Evolutionary conservation across 2,113 vertebrate species (phyloP).

Genomic region (Catagonus wagneri): DNA sequence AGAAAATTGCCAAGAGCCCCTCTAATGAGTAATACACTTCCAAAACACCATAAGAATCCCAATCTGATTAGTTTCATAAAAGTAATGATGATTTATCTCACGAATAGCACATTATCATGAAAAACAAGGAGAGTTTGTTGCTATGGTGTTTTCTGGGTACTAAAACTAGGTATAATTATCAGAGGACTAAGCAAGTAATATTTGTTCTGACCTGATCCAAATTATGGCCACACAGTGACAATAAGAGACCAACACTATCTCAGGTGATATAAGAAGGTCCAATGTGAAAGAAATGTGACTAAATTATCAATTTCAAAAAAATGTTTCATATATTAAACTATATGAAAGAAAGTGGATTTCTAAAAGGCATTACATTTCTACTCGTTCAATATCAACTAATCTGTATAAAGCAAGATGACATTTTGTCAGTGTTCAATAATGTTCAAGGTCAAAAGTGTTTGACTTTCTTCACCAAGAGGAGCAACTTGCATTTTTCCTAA

Average conservation of each 20-base stretch:
- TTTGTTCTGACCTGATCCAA: slow-evolving; percentile 3
- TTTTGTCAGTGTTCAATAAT: background rate
- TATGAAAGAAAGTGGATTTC: background rate
- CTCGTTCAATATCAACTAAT: background rate
- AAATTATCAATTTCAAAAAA: slow-evolving; percentile 40
- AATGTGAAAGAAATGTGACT: background rate
- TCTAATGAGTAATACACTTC: slow-evolving; percentile 48
- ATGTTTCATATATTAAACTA: background rate
- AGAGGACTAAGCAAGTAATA: background rate
- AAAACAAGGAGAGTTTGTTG: background rate
- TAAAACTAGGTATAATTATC: slow-evolving; percentile 46
- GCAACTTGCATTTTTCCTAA: background rate
- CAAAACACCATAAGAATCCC: slow-evolving; percentile 46
- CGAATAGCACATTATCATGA: background rate
- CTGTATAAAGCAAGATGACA: background rate
- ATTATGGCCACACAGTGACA: background rate
- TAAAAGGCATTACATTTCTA: background rate
- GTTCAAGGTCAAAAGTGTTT: background rate
- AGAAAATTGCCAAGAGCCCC: slow-evolving; percentile 48
- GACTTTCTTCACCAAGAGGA: background rate
- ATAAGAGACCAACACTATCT: background rate
- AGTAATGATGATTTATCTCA: slow-evolving; percentile 52
- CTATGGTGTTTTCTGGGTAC: slow-evolving; percentile 8
- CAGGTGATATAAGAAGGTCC: background rate
- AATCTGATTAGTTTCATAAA: slow-evolving; percentile 61